phyloP scores from a whole-genome alignment of 2,113 vertebrate species.

The Vicugna pacos region DNA sequence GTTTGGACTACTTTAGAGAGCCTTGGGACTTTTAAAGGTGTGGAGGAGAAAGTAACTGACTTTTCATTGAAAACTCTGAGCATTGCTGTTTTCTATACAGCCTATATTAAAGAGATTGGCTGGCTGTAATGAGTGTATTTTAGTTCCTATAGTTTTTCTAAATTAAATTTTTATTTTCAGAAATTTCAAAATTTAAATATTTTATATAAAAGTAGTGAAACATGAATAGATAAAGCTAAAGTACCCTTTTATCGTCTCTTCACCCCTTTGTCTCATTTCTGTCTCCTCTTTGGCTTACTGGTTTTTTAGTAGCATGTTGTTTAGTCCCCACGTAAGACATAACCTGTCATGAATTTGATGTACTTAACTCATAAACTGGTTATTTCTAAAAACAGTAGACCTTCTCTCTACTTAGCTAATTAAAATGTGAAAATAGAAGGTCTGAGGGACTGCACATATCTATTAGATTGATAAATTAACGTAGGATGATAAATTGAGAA shows the following conservation, averaged over 20 bases:
- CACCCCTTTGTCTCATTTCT: background rate
- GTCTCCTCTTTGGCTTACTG: background rate
- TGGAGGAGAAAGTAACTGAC: background rate
- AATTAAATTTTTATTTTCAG: background rate
- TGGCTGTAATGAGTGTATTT: background rate
- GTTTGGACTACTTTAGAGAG: background rate
- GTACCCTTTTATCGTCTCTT: background rate
- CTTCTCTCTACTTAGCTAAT: background rate
- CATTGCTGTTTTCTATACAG: background rate
- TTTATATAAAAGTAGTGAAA: background rate
- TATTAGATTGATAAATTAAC: constrained; percentile 21
- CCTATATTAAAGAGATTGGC: background rate
- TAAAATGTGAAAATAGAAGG: constrained; percentile 22
- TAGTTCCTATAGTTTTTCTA: background rate
- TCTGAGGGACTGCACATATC: background rate
- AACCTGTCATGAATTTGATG: background rate
- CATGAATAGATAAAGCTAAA: background rate
- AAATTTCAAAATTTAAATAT: background rate
- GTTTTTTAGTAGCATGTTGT: no score
- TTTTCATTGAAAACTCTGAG: background rate
- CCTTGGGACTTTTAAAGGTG: background rate
- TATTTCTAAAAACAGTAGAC: constrained; percentile 17
- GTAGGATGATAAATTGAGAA: constrained; percentile 8
- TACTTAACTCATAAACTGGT: constrained; percentile 33
- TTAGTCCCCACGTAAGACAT: background rate